phyloP scores from a whole-genome alignment of 2,797 vertebrate genomes.

The Melanotaenia pygmaea region DNA sequence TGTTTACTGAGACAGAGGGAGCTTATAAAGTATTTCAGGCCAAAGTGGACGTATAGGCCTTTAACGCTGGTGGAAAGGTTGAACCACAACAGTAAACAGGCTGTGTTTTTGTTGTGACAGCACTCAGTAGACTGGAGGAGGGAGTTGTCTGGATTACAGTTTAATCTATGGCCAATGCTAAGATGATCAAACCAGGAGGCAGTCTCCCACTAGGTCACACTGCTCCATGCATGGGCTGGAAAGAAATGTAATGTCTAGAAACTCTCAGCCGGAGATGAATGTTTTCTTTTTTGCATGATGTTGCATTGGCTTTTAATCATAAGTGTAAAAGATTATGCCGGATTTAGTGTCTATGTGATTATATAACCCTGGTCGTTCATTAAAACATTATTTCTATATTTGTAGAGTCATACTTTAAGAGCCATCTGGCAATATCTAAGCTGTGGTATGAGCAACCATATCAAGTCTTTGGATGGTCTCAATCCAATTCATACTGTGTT shows the following conservation, averaged over 20 bases:
- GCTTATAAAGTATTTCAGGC: constrained; percentile 49
- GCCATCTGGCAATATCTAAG: constrained; percentile 38
- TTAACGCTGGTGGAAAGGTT: constrained; percentile 50
- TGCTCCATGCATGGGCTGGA: constrained; percentile 20
- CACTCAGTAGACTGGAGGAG: constrained; percentile 45
- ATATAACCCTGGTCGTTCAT: constrained; percentile 25
- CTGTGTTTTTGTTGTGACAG: constrained; percentile 39
- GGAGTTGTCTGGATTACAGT: constrained; percentile 71
- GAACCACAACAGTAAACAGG: constrained; percentile 51
- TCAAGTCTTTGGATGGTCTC: background rate
- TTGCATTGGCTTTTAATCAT: constrained; percentile 13
- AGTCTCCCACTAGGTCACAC: constrained; percentile 54
- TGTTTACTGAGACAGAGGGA: constrained; percentile 5
- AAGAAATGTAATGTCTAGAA: constrained; percentile 6
- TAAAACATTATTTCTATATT: constrained; percentile 31
- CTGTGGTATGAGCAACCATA: constrained; percentile 7
- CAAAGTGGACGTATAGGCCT: constrained; percentile 31
- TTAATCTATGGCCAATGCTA: constrained; percentile 67
- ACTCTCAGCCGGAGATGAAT: background rate
- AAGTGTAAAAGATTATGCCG: constrained; percentile 45
- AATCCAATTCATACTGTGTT: background rate
- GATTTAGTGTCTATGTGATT: constrained; percentile 22
- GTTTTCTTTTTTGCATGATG: background rate
- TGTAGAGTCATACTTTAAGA: constrained; percentile 26
- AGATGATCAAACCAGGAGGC: constrained; percentile 62